phyloP scores from a whole-genome alignment of 2,113 vertebrate genomes.

The Lampris incognitus region DNA sequence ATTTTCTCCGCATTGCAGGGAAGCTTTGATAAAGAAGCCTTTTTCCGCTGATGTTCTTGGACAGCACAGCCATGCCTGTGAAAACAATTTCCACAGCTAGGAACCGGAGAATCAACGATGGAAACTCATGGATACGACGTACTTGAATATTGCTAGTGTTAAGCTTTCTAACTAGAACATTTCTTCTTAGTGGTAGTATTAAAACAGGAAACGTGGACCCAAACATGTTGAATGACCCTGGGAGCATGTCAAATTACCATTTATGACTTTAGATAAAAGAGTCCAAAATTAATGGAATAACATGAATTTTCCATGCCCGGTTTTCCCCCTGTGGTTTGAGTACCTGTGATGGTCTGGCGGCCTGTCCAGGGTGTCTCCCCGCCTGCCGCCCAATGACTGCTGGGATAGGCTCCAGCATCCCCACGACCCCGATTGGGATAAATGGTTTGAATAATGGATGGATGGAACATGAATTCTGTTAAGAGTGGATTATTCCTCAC shows the following conservation, averaged over 20 bases:
- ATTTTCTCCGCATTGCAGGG: neutral
- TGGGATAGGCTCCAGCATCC: too few relatives aligned
- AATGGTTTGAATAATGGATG: too few relatives aligned
- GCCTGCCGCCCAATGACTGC: too few relatives aligned
- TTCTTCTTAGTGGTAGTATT: too few relatives aligned
- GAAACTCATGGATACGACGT: neutral
- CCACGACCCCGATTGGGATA: too few relatives aligned
- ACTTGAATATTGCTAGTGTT: neutral
- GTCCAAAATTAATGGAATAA: neutral
- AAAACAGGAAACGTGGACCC: neutral
- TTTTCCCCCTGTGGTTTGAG: too few relatives aligned
- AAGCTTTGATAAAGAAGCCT: neutral
- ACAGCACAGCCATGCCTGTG: neutral
- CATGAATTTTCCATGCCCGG: neutral
- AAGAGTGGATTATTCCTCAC: slow-evolving; percentile 14
- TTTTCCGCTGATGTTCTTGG: neutral
- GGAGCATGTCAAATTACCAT: neutral
- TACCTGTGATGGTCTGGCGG: too few relatives aligned
- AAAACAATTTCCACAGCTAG: neutral
- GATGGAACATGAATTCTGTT: slow-evolving; percentile 3
- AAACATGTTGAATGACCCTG: slow-evolving; percentile 3
- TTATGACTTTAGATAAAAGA: neutral
- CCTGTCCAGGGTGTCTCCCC: too few relatives aligned
- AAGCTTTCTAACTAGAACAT: neutral
- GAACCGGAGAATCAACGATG: neutral